phyloP scores from a whole-genome alignment of 2,888 invertebrate species.

The Rutpela maculata region DNA sequence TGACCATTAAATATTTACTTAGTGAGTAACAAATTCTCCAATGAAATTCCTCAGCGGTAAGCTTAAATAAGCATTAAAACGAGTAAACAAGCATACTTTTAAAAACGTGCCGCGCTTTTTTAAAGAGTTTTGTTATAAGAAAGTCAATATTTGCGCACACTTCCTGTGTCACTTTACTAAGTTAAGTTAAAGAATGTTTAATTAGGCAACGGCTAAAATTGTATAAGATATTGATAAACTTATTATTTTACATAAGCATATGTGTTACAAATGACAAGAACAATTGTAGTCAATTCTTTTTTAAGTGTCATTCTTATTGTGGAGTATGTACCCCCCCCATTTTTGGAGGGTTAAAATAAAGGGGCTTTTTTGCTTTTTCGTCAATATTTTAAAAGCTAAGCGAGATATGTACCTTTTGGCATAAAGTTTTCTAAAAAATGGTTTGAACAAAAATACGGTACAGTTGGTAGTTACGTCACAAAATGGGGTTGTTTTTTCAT shows the following conservation, averaged over 20 bases:
- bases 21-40: slow-evolving; percentile 28
- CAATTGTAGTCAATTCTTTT: no score
- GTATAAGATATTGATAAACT: background rate
- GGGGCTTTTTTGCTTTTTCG: no score
- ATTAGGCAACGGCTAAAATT: slow-evolving; percentile 4
- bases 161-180: slow-evolving; percentile 29
- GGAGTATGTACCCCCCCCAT: no score
- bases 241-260: background rate
- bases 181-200: slow-evolving; percentile 8
- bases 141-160: slow-evolving; percentile 38
- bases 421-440: no score
- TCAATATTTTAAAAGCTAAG: no score
- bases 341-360: no score
- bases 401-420: no score
- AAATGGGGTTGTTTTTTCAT: no score
- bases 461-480: no score
- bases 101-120: slow-evolving; percentile 35
- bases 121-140: slow-evolving; percentile 12
- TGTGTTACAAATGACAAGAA: background rate
- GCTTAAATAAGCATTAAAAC: slow-evolving; percentile 32
- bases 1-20: slow-evolving; percentile 19
- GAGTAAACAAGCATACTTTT: slow-evolving; percentile 31
- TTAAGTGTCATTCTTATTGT: no score
- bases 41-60: slow-evolving; percentile 15
- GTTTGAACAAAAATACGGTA: no score